Percentiles rank a stretch among this genome's conserved stretches.
Conservation (phyloP, 2,797 vertebrate genomes). For the Chaetophractus vellerosus region DNA sequence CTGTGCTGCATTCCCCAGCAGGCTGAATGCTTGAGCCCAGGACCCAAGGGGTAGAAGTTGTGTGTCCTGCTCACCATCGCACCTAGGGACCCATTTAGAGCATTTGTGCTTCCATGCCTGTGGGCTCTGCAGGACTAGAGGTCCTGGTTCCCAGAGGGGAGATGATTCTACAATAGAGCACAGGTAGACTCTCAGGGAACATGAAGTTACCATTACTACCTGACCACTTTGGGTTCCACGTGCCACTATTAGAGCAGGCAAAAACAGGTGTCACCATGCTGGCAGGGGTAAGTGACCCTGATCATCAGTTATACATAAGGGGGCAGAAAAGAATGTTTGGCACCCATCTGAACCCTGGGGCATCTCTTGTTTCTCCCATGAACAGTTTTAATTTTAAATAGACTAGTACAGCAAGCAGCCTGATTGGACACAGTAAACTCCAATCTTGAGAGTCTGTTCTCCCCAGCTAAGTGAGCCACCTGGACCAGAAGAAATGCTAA, state of each 20-base stretch:
- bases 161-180: background rate
- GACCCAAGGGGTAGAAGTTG: background rate
- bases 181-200: background rate
- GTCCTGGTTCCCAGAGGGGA: background rate
- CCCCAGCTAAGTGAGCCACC: background rate
- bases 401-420: background rate
- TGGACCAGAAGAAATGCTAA: too few species aligned
- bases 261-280: rapidly evolving
- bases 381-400: background rate
- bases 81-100: background rate
- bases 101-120: background rate
- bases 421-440: background rate
- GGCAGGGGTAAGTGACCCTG: rapidly evolving
- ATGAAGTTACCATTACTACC: background rate
- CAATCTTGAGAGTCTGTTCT: background rate
- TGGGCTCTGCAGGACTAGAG: background rate
- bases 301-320: too few species aligned
- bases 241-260: background rate
- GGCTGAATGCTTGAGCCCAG: background rate
- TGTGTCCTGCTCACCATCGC: background rate
- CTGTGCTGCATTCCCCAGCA: background rate
- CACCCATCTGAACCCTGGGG: too few species aligned
- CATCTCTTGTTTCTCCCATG: background rate
- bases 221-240: background rate
- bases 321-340: background rate